Evolutionary conservation across 2,797 vertebrate genomes (phyloP).

Genomic region (Manis pentadactyla): DNA sequence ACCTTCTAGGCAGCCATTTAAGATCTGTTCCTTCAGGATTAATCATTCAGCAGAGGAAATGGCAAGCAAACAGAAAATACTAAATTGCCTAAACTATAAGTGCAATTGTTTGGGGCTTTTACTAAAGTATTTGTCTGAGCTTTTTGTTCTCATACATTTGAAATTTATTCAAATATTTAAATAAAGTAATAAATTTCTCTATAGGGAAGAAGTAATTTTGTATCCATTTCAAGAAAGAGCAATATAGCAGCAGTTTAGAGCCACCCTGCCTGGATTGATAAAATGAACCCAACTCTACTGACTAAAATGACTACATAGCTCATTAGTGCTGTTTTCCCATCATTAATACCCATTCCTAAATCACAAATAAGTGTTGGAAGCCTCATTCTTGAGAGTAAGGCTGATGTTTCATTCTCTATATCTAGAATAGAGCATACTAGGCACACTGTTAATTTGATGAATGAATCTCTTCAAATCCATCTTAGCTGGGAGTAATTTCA

Average conservation of each 20-base stretch:
- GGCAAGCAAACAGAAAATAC: constrained; percentile 9
- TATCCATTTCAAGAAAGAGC: constrained; percentile 31
- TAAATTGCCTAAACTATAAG: neutral
- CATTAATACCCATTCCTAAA: neutral
- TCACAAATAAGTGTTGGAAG: neutral
- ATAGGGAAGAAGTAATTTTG: constrained; percentile 54
- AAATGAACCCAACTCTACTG: neutral
- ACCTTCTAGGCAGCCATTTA: neutral
- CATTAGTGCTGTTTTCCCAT: neutral
- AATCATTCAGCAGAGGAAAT: neutral
- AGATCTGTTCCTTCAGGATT: neutral
- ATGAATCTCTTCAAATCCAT: neutral
- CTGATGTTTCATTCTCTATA: neutral
- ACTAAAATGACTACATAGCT: neutral
- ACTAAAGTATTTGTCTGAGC: constrained; percentile 17
- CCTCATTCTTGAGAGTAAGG: neutral
- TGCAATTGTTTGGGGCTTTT: neutral
- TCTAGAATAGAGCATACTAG: neutral
- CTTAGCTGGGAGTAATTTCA: neutral
- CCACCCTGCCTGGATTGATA: constrained; percentile 25
- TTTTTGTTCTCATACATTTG: constrained; percentile 45
- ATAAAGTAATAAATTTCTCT: neutral
- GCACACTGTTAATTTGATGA: neutral
- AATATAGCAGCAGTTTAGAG: constrained; percentile 44
- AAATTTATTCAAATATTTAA: constrained; percentile 64